A percentile compares a stretch with the other conserved stretches of the same genome.
Conservation (phyloP, 2,113 vertebrate genomes). For the Recurvirostra avosetta region DNA sequence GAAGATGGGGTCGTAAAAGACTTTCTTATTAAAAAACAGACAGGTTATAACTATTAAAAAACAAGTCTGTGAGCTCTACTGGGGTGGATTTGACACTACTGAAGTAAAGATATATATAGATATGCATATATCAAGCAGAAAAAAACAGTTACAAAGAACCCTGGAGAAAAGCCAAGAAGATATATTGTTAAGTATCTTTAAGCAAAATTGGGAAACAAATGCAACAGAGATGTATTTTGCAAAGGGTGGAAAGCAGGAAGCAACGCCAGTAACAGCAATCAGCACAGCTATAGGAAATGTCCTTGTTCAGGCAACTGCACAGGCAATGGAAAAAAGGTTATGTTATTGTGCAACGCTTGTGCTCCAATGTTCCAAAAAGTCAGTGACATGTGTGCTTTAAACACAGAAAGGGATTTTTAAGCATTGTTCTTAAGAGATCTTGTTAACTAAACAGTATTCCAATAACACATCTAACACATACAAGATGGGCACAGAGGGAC, state of each 20-base stretch:
- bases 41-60: constrained; percentile 26
- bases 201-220: background rate
- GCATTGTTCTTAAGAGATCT: background rate
- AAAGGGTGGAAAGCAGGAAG: background rate
- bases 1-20: constrained; percentile 23
- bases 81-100: background rate
- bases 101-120: background rate
- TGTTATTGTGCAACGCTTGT: background rate
- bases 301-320: background rate
- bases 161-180: background rate
- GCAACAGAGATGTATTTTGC: background rate
- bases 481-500: background rate
- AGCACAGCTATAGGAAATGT: background rate
- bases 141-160: background rate
- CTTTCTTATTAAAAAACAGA: constrained; percentile 21
- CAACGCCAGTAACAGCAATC: background rate
- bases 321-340: background rate
- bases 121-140: background rate
- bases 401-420: background rate
- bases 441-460: background rate
- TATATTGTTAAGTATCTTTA: background rate
- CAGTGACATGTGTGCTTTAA: background rate
- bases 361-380: background rate
- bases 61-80: background rate
- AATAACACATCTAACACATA: background rate